phyloP scores from a whole-genome alignment of 1,140 invertebrate genomes.

The Bombus turneri region DNA sequence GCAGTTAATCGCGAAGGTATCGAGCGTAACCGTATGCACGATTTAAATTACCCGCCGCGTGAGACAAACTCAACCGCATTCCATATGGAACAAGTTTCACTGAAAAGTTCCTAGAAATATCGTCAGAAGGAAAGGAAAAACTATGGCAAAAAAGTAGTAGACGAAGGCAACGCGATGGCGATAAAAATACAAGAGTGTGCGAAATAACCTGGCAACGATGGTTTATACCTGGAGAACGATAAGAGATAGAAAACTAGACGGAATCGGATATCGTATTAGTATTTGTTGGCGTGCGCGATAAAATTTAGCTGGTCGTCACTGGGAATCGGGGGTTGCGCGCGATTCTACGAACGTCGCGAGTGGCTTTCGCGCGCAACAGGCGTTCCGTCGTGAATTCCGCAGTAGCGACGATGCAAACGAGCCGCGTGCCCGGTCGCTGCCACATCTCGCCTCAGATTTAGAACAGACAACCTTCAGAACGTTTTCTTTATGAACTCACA shows the following conservation, averaged over 20 bases:
- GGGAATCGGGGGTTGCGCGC: neutral
- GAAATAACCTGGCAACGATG: neutral
- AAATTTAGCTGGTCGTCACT: neutral
- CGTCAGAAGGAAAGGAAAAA: neutral
- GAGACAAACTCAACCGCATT: neutral
- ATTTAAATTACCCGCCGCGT: neutral
- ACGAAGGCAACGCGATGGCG: neutral
- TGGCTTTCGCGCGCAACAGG: slow-evolving; percentile 49
- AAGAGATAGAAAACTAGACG: neutral
- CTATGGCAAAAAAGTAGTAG: neutral
- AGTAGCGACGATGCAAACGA: slow-evolving; percentile 42
- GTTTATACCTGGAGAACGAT: neutral
- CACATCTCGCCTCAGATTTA: slow-evolving; percentile 53
- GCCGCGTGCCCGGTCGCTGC: neutral
- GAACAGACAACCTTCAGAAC: slow-evolving; percentile 61
- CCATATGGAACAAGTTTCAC: neutral
- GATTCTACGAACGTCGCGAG: neutral
- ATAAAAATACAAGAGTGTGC: neutral
- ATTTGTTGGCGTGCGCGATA: neutral
- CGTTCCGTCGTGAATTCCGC: slow-evolving; percentile 54
- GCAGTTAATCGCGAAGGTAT: neutral
- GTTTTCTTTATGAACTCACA: slow-evolving; percentile 49
- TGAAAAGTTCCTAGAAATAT: neutral
- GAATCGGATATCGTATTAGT: neutral
- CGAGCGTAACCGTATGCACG: neutral